Conservation (phyloP, 2,797 vertebrate species). For the Amblyraja radiata region DNA sequence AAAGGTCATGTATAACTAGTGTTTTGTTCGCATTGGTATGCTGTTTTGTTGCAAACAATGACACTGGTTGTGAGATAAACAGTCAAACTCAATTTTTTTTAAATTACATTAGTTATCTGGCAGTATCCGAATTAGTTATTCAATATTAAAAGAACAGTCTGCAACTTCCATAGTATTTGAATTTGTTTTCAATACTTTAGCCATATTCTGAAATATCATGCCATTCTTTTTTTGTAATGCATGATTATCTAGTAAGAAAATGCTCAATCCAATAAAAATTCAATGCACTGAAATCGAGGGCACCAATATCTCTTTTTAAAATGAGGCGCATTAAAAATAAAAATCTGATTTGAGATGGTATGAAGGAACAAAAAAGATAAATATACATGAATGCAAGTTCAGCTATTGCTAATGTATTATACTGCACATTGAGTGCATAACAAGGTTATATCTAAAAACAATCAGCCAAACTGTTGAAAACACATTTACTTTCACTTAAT, state of each 20-base stretch:
- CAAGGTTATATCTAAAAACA: not conserved
- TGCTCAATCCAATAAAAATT: slow-evolving; percentile 30
- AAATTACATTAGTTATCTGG: slow-evolving; percentile 27
- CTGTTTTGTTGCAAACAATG: slow-evolving; percentile 8
- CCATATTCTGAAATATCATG: slow-evolving; percentile 26
- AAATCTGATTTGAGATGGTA: slow-evolving; percentile 13
- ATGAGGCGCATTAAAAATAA: not conserved
- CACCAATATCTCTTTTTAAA: slow-evolving; percentile 4
- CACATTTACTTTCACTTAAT: slow-evolving; percentile 10
- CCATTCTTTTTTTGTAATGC: not conserved
- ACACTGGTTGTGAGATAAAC: slow-evolving; percentile 27
- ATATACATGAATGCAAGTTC: slow-evolving; percentile 1
- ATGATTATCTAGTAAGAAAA: slow-evolving; percentile 14
- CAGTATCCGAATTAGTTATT: slow-evolving; percentile 31
- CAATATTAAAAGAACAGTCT: slow-evolving; percentile 27
- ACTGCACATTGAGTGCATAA: not conserved
- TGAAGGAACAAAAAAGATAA: not conserved
- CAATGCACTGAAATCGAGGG: not conserved
- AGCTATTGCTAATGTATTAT: slow-evolving; percentile 4
- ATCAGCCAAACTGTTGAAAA: not conserved
- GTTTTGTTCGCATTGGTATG: not conserved
- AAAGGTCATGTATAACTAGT: slow-evolving; percentile 35
- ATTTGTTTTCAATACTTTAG: slow-evolving; percentile 23
- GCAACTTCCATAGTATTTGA: not conserved
- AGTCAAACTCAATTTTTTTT: not conserved